phyloP scores from a whole-genome alignment of 2,888 invertebrate species.

The Deroplatys truncata region DNA sequence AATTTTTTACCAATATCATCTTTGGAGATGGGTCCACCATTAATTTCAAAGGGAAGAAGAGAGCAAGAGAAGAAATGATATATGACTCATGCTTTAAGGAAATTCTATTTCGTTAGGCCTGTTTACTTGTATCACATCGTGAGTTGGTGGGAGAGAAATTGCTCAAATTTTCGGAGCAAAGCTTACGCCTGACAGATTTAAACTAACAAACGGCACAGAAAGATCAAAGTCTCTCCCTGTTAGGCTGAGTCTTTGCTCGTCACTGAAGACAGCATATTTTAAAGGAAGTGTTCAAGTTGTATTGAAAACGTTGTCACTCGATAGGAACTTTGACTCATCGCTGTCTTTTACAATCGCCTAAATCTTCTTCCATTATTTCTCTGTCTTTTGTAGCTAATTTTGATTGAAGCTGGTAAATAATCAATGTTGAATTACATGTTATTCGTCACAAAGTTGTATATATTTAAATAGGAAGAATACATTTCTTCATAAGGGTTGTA shows the following conservation, averaged over 20 bases:
- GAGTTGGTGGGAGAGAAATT: too few species aligned
- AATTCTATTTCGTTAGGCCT: too few species aligned
- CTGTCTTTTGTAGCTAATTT: neutral
- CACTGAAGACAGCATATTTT: neutral
- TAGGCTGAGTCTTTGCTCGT: neutral
- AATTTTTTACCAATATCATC: neutral
- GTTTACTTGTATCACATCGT: too few species aligned
- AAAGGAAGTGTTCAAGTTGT: neutral
- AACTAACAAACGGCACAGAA: neutral
- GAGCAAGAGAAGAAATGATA: neutral
- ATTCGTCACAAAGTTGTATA: neutral
- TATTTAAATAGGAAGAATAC: neutral
- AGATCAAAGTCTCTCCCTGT: neutral
- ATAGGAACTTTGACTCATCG: neutral
- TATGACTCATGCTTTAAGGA: too few species aligned
- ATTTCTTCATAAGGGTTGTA: neutral
- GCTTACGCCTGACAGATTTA: neutral
- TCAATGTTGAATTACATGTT: too few species aligned
- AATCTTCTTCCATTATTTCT: neutral
- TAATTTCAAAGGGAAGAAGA: neutral
- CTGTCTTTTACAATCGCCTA: neutral
- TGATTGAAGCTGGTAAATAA: too few species aligned
- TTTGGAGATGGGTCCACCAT: neutral
- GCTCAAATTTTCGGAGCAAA: neutral
- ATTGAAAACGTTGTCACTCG: neutral